phyloP scores from a whole-genome alignment of 2,888 invertebrate genomes.

The Caenorhabditis uteleia region DNA sequence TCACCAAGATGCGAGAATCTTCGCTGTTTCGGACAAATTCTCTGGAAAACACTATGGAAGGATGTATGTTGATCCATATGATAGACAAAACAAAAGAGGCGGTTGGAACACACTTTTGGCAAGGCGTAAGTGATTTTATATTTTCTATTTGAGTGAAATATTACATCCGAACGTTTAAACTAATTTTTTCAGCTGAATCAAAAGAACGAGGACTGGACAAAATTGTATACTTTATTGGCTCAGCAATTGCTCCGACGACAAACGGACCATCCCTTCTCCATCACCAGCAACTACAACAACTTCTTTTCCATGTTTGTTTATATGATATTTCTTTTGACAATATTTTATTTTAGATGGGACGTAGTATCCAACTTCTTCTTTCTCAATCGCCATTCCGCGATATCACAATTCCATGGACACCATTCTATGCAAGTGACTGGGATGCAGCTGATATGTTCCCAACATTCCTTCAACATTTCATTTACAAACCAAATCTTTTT shows the following conservation, averaged over 20 bases:
- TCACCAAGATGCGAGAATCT: slow-evolving; percentile 62
- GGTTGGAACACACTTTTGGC: slow-evolving; percentile 64
- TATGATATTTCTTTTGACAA: neutral
- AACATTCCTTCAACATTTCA: slow-evolving; percentile 76
- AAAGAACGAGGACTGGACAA: slow-evolving; percentile 61
- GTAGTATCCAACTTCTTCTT: slow-evolving; percentile 84
- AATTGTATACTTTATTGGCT: slow-evolving; percentile 65
- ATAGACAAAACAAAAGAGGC: slow-evolving; percentile 58
- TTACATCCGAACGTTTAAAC: neutral
- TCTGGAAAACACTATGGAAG: slow-evolving; percentile 53
- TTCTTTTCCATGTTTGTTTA: slow-evolving; percentile 58
- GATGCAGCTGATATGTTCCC: slow-evolving; percentile 86
- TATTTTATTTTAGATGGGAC: slow-evolving; percentile 79
- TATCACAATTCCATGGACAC: slow-evolving; percentile 61
- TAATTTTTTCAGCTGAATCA: slow-evolving; percentile 53
- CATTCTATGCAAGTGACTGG: slow-evolving; percentile 79
- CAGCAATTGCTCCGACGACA: slow-evolving; percentile 54
- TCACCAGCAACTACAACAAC: slow-evolving; percentile 58
- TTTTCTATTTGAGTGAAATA: neutral
- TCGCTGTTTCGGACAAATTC: slow-evolving; percentile 57
- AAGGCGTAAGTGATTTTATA: slow-evolving; percentile 49
- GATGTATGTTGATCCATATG: slow-evolving; percentile 67
- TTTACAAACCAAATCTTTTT: slow-evolving; percentile 64
- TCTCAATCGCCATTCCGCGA: slow-evolving; percentile 81
- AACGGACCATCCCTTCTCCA: slow-evolving; percentile 57